Evolutionary conservation across 2,888 invertebrate species (phyloP).

Genomic region (Cartodere bifasciata): DNA sequence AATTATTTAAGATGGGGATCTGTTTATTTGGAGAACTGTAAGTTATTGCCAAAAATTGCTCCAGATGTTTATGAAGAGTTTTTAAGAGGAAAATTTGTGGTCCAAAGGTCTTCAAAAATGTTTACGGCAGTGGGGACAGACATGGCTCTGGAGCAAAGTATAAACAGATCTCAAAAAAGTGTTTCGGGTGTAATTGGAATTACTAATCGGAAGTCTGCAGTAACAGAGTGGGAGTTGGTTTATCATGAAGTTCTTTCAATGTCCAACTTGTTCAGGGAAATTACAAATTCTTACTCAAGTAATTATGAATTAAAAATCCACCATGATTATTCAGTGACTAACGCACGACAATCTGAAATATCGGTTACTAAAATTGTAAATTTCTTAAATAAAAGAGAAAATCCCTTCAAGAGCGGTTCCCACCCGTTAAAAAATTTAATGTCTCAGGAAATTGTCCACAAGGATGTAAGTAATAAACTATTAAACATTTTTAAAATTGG

Average conservation of each 20-base stretch:
- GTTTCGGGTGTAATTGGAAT: not conserved
- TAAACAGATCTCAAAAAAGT: not conserved
- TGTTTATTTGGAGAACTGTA: too few species aligned
- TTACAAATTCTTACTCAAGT: not conserved
- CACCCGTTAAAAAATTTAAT: not conserved
- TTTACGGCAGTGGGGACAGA: too few species aligned
- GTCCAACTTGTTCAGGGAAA: not conserved
- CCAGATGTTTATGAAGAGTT: too few species aligned
- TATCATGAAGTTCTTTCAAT: not conserved
- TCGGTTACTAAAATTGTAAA: not conserved
- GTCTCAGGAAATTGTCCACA: not conserved
- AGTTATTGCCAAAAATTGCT: too few species aligned
- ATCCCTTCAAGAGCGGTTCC: not conserved
- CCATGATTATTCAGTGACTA: not conserved
- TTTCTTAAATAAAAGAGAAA: not conserved
- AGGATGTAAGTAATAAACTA: not conserved
- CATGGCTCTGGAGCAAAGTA: too few species aligned
- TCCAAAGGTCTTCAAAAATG: too few species aligned
- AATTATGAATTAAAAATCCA: not conserved
- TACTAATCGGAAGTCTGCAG: too few species aligned
- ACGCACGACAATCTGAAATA: not conserved
- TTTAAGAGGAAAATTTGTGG: too few species aligned
- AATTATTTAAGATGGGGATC: too few species aligned
- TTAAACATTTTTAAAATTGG: not conserved
- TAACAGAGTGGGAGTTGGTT: not conserved